Percentiles rank a stretch among this genome's conserved stretches.
Evolutionary conservation across 2,797 vertebrate species (phyloP).

Genomic region (Borostomias antarcticus): DNA sequence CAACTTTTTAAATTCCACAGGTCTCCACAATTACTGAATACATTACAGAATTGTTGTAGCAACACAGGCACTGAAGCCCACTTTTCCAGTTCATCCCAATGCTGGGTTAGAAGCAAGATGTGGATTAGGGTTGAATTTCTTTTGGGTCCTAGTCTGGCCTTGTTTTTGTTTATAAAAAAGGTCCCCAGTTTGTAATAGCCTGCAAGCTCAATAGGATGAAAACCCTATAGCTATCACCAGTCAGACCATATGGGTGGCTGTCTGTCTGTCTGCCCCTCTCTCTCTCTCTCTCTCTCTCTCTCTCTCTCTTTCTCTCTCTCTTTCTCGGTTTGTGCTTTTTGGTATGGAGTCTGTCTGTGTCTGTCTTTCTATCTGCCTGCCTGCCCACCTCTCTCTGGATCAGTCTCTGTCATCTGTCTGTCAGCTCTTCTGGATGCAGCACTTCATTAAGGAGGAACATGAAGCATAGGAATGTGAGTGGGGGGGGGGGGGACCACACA

Average conservation of each 20-base stretch:
- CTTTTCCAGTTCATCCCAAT: no score
- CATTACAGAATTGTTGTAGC: no score
- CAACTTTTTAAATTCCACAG: no score
- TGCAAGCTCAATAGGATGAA: no score
- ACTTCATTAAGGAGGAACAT: slow-evolving; percentile 44
- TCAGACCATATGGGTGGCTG: slow-evolving; percentile 29
- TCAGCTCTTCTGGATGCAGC: slow-evolving; percentile 41
- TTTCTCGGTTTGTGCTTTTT: slow-evolving; percentile 22
- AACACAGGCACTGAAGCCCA: no score
- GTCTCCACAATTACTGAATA: no score
- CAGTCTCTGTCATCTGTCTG: slow-evolving; percentile 13
- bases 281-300: background rate
- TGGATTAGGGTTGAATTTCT: no score
- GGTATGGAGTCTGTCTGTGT: slow-evolving; percentile 17
- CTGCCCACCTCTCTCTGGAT: background rate
- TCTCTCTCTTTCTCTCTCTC: background rate
- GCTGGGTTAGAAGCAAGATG: no score
- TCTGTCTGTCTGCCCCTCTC: background rate
- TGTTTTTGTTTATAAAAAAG: no score
- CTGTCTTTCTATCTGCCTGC: background rate
- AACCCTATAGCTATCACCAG: no score
- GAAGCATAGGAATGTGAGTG: slow-evolving; percentile 63
- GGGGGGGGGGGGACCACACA: slow-evolving; percentile 69
- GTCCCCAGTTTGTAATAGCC: no score
- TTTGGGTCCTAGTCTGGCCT: no score